A percentile compares a stretch with the other conserved stretches of the same genome.
phyloP scores from a whole-genome alignment of 2,888 invertebrate species.

The Rhynchonema sp. region DNA sequence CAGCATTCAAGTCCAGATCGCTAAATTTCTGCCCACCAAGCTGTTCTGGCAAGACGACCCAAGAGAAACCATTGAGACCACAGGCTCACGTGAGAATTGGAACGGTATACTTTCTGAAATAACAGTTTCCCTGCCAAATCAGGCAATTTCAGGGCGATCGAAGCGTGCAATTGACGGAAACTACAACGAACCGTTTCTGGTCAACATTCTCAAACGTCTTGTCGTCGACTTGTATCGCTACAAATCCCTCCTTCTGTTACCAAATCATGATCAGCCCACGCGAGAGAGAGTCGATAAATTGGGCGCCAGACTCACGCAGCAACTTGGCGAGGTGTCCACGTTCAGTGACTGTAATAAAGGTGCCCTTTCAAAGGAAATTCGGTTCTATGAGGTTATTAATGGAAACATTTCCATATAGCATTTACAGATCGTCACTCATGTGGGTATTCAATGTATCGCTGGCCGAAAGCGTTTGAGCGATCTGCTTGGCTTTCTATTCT shows the following conservation, averaged over 20 bases:
- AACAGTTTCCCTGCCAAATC: too few species aligned
- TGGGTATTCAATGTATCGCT: background rate
- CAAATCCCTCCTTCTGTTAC: background rate
- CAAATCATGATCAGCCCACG: background rate
- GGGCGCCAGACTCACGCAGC: background rate
- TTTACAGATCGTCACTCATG: too few species aligned
- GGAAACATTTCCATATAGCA: too few species aligned
- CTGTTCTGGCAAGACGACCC: too few species aligned
- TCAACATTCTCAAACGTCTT: background rate
- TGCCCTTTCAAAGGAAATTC: too few species aligned
- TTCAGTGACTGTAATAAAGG: background rate
- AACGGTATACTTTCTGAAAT: too few species aligned
- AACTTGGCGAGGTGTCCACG: background rate
- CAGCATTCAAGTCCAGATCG: background rate
- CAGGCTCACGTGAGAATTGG: too few species aligned
- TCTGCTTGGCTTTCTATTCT: background rate
- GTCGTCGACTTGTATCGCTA: background rate
- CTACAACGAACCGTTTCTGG: background rate
- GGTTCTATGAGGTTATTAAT: too few species aligned
- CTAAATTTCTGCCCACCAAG: background rate
- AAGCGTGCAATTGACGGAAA: background rate
- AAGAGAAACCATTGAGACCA: too few species aligned
- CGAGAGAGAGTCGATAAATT: background rate
- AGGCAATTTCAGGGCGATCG: background rate
- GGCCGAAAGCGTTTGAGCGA: background rate